A percentile compares a stretch with the other conserved stretches of the same genome.
Conservation (phyloP, 2,113 vertebrate genomes). For the Holacanthus passer region DNA sequence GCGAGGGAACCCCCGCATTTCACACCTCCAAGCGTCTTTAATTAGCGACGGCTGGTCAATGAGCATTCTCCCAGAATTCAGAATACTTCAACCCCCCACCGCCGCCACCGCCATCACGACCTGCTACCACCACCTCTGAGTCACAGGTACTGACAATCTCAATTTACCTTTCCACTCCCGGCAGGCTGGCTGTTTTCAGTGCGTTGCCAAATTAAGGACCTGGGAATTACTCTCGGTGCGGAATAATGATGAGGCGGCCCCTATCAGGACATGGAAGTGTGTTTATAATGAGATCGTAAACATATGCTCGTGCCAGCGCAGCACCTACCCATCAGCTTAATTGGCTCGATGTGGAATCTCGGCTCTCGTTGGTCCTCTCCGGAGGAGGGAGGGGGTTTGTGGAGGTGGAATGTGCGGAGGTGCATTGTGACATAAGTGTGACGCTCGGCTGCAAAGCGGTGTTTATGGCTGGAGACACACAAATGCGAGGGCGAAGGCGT, state of each 20-base stretch:
- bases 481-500: conserved; percentile 2
- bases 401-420: conserved; percentile 26
- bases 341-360: conserved; percentile 71
- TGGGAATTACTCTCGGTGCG: conserved; percentile 65
- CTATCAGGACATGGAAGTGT: conserved; percentile 66
- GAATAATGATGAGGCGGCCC: conserved; percentile 73
- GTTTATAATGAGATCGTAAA: conserved; percentile 80
- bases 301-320: conserved; percentile 73
- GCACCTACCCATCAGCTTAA: conserved; percentile 74
- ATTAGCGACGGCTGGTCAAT: conserved; percentile 33
- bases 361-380: conserved; percentile 54
- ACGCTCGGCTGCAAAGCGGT: conserved; percentile 7
- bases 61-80: conserved; percentile 14
- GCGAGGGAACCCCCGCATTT: conserved; percentile 19
- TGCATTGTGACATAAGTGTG: conserved; percentile 36
- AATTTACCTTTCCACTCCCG: conserved; percentile 47
- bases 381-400: conserved; percentile 36
- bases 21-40: conserved; percentile 39
- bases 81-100: background rate
- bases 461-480: background rate
- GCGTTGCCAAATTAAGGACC: conserved; percentile 73
- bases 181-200: conserved; percentile 46
- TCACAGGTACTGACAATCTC: conserved; percentile 51
- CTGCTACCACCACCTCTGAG: conserved; percentile 50
- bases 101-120: background rate